Percentiles rank a stretch among this genome's conserved stretches.
Conservation (phyloP, 1,140 invertebrate genomes). For the Psix sp. region DNA sequence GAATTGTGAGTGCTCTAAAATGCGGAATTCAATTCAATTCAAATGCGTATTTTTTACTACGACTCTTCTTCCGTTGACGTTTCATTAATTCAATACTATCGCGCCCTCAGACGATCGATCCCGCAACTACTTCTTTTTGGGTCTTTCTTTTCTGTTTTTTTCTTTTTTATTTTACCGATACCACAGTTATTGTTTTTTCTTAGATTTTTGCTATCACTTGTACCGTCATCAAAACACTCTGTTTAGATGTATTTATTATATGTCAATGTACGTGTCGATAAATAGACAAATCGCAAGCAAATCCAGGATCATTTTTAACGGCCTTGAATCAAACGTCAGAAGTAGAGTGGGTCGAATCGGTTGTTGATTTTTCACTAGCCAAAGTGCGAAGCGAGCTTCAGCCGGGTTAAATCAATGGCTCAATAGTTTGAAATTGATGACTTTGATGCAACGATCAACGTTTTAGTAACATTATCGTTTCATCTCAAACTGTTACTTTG, state of each 20-base stretch:
- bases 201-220: neutral
- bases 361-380: neutral
- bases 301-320: neutral
- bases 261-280: no score
- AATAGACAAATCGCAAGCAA: neutral
- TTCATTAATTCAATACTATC: slow-evolving; percentile 14
- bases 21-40: neutral
- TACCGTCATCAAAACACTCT: neutral
- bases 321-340: neutral
- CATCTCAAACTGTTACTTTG: slow-evolving; percentile 11
- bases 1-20: slow-evolving; percentile 24
- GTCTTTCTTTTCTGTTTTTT: slow-evolving; percentile 7
- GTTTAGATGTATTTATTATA: slow-evolving; percentile 3
- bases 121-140: slow-evolving; percentile 13
- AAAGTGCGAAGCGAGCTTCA: slow-evolving; percentile 1
- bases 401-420: neutral
- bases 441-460: neutral
- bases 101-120: slow-evolving; percentile 31
- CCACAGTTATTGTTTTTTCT: neutral
- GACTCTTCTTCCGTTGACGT: slow-evolving; percentile 25
- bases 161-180: slow-evolving; percentile 1
- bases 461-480: neutral
- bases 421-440: neutral
- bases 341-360: slow-evolving; percentile 3
- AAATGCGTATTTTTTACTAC: slow-evolving; percentile 15